These are phyloP conservation scores for Rhizomys pruinosus DNA, from an alignment of 2,113 vertebrate genomes.

Conservation along the genomic window DNA sequence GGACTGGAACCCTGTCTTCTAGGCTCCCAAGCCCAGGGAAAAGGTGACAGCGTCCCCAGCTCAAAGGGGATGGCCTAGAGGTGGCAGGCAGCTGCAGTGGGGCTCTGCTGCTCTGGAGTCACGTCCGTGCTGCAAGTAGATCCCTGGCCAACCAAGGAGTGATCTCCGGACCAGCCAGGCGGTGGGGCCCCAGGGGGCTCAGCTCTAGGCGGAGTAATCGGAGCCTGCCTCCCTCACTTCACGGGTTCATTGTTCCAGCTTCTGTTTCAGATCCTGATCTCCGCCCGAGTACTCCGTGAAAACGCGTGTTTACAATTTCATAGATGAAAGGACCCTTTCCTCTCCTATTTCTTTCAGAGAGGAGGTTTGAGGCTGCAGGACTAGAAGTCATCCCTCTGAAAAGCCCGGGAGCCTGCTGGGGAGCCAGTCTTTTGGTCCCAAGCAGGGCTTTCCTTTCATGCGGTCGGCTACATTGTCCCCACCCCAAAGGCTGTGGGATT, in stretches of 20 bases:
- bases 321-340: neutral
- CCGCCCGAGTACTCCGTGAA: neutral
- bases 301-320: neutral
- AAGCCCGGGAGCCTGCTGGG: neutral
- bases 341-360: neutral
- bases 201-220: neutral
- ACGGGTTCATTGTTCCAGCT: neutral
- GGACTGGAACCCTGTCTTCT: neutral
- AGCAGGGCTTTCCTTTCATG: neutral
- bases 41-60: neutral
- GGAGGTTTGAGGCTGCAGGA: neutral
- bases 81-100: neutral
- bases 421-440: neutral
- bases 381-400: neutral
- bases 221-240: slow-evolving; percentile 9
- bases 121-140: neutral
- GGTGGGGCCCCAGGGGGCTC: neutral
- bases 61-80: neutral
- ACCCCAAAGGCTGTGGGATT: neutral
- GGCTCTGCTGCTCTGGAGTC: neutral
- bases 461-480: neutral
- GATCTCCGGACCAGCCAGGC: too few species aligned
- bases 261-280: slow-evolving; percentile 15
- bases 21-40: neutral
- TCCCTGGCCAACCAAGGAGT: neutral